These are phyloP conservation scores for Pyrocoelia pectoralis DNA, from an alignment of 2,888 invertebrate species.

Conservation along the genomic window DNA sequence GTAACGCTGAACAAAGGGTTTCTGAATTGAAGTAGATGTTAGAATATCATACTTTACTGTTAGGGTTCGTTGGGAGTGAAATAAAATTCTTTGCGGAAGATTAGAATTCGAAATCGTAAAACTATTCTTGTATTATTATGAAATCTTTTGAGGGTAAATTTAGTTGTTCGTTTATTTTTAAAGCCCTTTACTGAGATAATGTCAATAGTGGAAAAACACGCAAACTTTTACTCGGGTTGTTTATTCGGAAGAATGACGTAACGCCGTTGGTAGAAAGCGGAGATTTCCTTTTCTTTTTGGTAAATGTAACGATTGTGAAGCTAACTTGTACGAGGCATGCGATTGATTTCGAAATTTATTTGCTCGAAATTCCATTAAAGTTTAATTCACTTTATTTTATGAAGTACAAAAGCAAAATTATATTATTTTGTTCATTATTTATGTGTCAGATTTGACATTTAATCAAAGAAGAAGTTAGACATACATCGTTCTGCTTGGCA, in stretches of 20 bases:
- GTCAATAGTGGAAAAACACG: constrained; percentile 23
- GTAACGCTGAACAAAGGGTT: constrained; percentile 22
- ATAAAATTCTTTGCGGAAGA: constrained; percentile 23
- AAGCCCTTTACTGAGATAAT: constrained; percentile 16
- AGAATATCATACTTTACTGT: constrained; percentile 27
- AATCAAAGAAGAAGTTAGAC: no score
- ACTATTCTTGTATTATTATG: constrained; percentile 16
- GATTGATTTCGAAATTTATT: constrained; percentile 1
- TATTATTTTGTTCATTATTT: no score
- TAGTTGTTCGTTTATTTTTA: constrained; percentile 21
- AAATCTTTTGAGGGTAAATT: constrained; percentile 18
- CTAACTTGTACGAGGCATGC: neutral
- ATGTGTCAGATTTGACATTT: no score
- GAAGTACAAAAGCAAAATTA: no score
- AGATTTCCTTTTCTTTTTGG: neutral
- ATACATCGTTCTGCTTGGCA: no score
- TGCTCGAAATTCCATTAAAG: neutral
- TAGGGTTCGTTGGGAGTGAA: constrained; percentile 14
- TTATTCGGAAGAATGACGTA: constrained; percentile 12
- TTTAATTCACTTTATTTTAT: neutral
- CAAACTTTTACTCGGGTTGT: constrained; percentile 16
- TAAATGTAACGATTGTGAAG: constrained; percentile 2
- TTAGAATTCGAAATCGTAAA: constrained; percentile 27
- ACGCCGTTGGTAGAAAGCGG: neutral
- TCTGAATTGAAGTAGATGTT: constrained; percentile 11